phyloP scores from a whole-genome alignment of 2,797 vertebrate genomes.

The Chelmon rostratus region DNA sequence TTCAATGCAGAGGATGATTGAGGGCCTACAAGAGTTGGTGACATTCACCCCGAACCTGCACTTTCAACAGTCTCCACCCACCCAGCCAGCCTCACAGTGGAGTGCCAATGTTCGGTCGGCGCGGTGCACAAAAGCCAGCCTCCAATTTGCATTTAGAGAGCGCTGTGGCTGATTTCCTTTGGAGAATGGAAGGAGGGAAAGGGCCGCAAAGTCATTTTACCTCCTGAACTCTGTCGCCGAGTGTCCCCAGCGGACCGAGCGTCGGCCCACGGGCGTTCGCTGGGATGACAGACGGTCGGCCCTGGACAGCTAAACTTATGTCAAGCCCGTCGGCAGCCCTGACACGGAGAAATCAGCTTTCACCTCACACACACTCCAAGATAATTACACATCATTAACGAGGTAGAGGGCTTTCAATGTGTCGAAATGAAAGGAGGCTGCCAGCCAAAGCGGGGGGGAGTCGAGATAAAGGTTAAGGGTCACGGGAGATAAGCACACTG shows the following conservation, averaged over 20 bases:
- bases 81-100: constrained; percentile 22
- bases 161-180: constrained; percentile 47
- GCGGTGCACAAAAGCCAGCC: constrained; percentile 53
- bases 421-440: constrained; percentile 50
- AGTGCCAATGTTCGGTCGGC: constrained; percentile 48
- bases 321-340: constrained; percentile 65
- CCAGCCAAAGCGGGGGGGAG: constrained; percentile 31
- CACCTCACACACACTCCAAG: constrained; percentile 67
- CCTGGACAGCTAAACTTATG: constrained; percentile 55
- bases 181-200: constrained; percentile 43
- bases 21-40: constrained; percentile 47
- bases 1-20: constrained; percentile 54
- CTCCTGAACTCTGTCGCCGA: constrained; percentile 64
- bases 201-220: constrained; percentile 60
- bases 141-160: constrained; percentile 79
- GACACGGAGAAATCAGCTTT: constrained; percentile 62
- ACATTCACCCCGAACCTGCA: constrained; percentile 51
- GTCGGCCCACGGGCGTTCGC: constrained; percentile 43
- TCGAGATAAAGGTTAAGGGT: constrained; percentile 48
- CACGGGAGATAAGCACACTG: constrained; percentile 26
- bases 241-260: constrained; percentile 25
- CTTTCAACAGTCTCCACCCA: constrained; percentile 49
- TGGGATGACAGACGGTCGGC: constrained; percentile 36
- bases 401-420: constrained; percentile 56
- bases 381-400: constrained; percentile 79